phyloP scores from a whole-genome alignment of 2,888 invertebrate species.

The Ditula angustiorana region DNA sequence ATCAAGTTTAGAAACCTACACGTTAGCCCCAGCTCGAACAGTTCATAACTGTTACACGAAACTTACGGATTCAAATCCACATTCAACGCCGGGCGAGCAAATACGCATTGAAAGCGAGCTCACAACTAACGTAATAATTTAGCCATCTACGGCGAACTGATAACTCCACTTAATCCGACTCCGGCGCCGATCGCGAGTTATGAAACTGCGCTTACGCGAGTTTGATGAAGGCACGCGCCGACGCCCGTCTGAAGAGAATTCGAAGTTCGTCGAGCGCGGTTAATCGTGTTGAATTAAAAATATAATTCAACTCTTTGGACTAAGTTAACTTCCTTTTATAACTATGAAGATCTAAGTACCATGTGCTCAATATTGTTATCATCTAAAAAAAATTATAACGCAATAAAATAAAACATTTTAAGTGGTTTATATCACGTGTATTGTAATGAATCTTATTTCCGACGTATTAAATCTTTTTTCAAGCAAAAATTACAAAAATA shows the following conservation, averaged over 20 bases:
- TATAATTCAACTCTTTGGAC: not conserved
- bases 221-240: slow-evolving; percentile 32
- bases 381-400: too few species aligned
- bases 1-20: too few species aligned
- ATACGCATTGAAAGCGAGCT: slow-evolving; percentile 29
- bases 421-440: too few species aligned
- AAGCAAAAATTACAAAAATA: too few species aligned
- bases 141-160: slow-evolving; percentile 34
- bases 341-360: not conserved
- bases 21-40: not conserved
- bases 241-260: not conserved
- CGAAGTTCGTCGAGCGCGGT: not conserved
- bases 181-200: slow-evolving; percentile 28
- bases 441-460: too few species aligned
- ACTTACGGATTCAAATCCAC: slow-evolving; percentile 9
- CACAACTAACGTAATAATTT: slow-evolving; percentile 34
- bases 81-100: slow-evolving; percentile 7
- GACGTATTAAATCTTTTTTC: too few species aligned
- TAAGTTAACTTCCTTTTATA: not conserved
- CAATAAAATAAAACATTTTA: too few species aligned
- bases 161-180: slow-evolving; percentile 35
- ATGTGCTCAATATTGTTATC: too few species aligned
- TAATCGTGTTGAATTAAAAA: slow-evolving; percentile 24
- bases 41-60: slow-evolving; percentile 1
- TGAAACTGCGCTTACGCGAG: slow-evolving; percentile 25